Evolutionary conservation across 2,797 vertebrate species (phyloP).

Genomic region (Kryptolebias ocellatus): DNA sequence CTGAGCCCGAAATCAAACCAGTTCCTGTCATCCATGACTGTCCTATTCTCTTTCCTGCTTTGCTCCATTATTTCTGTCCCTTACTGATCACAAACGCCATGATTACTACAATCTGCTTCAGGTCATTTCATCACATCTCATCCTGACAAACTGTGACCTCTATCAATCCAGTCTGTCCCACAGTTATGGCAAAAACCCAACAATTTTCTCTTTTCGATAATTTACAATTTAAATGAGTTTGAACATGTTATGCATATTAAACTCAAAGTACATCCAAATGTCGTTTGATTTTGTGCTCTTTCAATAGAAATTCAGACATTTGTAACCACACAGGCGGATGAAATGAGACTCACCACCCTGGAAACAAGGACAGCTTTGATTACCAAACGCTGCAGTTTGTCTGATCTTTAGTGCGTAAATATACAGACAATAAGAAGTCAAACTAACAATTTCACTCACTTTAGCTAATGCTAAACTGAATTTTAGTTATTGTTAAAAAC

Average conservation of each 20-base stretch:
- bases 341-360: conserved; percentile 6
- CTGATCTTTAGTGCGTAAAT: neutral
- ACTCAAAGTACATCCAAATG: conserved; percentile 8
- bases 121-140: conserved; percentile 33
- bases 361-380: conserved; percentile 13
- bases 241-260: conserved; percentile 4
- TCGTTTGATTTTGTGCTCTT: conserved; percentile 18
- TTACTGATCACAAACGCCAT: conserved; percentile 20
- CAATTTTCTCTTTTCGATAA: conserved; percentile 6
- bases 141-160: conserved; percentile 33
- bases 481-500: too few species aligned
- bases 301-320: conserved; percentile 17
- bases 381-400: conserved; percentile 9
- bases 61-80: conserved; percentile 26
- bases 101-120: conserved; percentile 38
- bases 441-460: neutral
- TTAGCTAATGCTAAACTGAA: neutral
- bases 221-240: conserved; percentile 5
- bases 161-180: conserved; percentile 14
- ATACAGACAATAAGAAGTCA: conserved; percentile 11
- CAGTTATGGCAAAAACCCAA: neutral
- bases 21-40: conserved; percentile 54
- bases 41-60: conserved; percentile 18
- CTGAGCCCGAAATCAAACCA: conserved; percentile 50
- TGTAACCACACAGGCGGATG: neutral